These are phyloP conservation scores for Bostrychus sinensis DNA, from an alignment of 2,113 vertebrate genomes.

Conservation along the genomic window DNA sequence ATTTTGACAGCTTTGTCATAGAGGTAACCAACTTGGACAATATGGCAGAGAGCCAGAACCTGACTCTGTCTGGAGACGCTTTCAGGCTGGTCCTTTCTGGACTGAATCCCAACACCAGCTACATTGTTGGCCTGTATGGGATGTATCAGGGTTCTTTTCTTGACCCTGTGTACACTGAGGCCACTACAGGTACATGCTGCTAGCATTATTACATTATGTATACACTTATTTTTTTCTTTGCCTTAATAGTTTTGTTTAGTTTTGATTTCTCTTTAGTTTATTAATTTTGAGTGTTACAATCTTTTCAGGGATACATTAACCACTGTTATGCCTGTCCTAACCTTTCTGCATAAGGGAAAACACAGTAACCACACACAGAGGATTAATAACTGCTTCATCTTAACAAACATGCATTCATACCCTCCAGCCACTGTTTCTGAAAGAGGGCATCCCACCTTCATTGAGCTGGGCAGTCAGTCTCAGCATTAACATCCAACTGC, in stretches of 20 bases:
- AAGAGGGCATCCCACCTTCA: slow-evolving; percentile 44
- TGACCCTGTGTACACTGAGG: slow-evolving; percentile 79
- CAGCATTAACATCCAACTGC: slow-evolving; percentile 39
- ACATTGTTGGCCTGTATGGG: slow-evolving; percentile 84
- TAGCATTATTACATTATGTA: slow-evolving; percentile 13
- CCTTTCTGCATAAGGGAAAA: slow-evolving; percentile 55
- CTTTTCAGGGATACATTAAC: neutral
- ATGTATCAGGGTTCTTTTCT: slow-evolving; percentile 82
- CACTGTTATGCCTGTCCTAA: slow-evolving; percentile 18
- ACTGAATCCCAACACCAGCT: slow-evolving; percentile 84
- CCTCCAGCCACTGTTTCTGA: slow-evolving; percentile 76
- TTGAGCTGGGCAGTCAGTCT: slow-evolving; percentile 38
- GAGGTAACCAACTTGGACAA: slow-evolving; percentile 86
- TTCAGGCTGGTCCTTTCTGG: slow-evolving; percentile 80
- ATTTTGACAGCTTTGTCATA: slow-evolving; percentile 88
- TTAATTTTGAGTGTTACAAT: slow-evolving; percentile 15
- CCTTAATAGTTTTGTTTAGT: slow-evolving; percentile 10
- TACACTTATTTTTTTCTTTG: slow-evolving; percentile 14
- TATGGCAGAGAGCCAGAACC: slow-evolving; percentile 66
- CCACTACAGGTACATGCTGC: slow-evolving; percentile 81
- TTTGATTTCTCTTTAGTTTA: slow-evolving; percentile 14
- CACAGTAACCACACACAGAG: slow-evolving; percentile 24
- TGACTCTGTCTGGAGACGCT: slow-evolving; percentile 83
- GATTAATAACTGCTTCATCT: slow-evolving; percentile 39
- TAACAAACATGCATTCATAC: slow-evolving; percentile 59